These are phyloP conservation scores for Callosobruchus maculatus DNA, from an alignment of 2,888 invertebrate genomes.

Conservation along the genomic window DNA sequence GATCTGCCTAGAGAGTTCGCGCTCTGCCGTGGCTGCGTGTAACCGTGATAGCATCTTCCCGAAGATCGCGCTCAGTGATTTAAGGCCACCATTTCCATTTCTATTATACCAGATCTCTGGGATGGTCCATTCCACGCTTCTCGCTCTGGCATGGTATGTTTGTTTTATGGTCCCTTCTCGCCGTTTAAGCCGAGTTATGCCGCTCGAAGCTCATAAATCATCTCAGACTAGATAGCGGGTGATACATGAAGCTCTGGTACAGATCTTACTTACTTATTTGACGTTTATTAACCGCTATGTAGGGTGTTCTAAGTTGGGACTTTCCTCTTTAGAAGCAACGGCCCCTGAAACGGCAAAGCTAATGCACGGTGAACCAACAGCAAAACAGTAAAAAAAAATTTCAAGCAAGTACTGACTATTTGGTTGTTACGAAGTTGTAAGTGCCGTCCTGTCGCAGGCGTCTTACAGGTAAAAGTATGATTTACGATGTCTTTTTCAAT, in stretches of 20 bases:
- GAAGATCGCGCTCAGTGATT: conserved; percentile 13
- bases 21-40: background rate
- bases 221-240: background rate
- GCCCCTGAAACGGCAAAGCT: no score
- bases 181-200: background rate
- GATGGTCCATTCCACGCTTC: background rate
- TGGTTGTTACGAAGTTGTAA: no score
- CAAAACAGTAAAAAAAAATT: no score
- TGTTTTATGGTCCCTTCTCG: background rate
- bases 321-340: no score
- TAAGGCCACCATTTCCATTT: conserved; percentile 19
- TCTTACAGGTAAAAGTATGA: no score
- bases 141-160: background rate
- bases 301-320: no score
- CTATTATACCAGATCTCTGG: conserved; percentile 13
- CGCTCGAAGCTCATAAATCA: background rate
- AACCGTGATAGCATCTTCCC: background rate
- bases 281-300: no score
- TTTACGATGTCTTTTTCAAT: no score
- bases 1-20: background rate
- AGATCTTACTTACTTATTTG: background rate
- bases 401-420: no score
- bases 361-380: no score
- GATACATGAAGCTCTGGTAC: background rate
- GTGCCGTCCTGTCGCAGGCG: no score